These are phyloP conservation scores for Trididemnum clinides DNA, from an alignment of 23 tunicate genomes.

Conservation along the genomic window DNA sequence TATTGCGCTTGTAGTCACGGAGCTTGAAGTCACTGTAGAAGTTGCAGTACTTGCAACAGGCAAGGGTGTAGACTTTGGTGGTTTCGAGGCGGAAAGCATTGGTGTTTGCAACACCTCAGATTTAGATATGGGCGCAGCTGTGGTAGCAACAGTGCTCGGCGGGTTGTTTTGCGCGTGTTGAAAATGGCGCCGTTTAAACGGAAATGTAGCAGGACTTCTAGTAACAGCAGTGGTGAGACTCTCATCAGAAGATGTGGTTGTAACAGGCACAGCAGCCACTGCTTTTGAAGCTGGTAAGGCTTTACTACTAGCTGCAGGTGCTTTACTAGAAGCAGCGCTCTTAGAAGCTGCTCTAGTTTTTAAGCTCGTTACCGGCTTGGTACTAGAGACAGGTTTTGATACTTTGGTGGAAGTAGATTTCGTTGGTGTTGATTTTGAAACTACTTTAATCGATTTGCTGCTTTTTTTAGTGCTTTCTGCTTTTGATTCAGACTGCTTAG, in stretches of 20 bases:
- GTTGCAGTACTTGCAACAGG: background rate
- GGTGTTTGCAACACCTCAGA: background rate
- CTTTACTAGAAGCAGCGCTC: background rate
- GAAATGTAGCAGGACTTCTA: slow-evolving; percentile 64
- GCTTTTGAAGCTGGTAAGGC: background rate
- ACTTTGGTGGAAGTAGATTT: background rate
- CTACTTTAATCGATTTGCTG: background rate
- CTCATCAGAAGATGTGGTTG: background rate
- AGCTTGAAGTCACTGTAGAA: background rate
- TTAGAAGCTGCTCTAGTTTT: background rate
- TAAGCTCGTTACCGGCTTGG: background rate
- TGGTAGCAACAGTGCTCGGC: background rate
- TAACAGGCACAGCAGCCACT: background rate
- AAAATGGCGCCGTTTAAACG: slow-evolving; percentile 76
- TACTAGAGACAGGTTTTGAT: background rate
- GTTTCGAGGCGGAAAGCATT: background rate
- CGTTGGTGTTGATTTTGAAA: background rate
- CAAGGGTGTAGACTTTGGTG: too few species aligned
- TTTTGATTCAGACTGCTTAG: background rate
- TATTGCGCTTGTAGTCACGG: background rate
- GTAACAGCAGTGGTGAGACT: background rate
- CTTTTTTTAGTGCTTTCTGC: background rate
- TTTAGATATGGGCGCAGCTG: background rate
- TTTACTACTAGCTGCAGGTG: background rate
- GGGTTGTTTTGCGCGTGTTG: background rate